Conservation (phyloP, 2,888 invertebrate genomes). For the Lycocerus yunnanus region DNA sequence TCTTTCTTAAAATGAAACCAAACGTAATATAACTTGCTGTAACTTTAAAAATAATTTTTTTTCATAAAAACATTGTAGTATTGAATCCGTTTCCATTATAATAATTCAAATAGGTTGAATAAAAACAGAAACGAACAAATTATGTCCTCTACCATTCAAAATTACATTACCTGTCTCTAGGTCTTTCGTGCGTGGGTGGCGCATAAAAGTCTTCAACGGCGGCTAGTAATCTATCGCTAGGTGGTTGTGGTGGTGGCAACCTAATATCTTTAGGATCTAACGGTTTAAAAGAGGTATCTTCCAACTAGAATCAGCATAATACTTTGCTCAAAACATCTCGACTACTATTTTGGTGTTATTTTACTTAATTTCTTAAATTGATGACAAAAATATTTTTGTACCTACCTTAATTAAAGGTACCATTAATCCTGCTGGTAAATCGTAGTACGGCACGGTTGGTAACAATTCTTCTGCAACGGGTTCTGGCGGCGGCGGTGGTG, state of each 20-base stretch:
- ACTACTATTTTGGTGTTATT: constrained; percentile 11
- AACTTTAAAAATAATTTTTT: not conserved
- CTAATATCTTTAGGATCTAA: constrained; percentile 89
- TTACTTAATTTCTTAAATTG: constrained; percentile 12
- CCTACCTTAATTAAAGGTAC: constrained; percentile 84
- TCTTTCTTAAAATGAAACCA: not conserved
- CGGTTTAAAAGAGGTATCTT: constrained; percentile 88
- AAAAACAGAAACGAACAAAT: not conserved
- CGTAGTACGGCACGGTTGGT: constrained; percentile 94
- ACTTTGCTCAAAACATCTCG: constrained; percentile 25
- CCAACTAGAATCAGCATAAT: constrained; percentile 63
- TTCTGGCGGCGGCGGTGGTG: constrained; percentile 47
- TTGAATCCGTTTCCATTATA: not conserved
- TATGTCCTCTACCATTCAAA: constrained; percentile 7
- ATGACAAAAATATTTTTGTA: not conserved
- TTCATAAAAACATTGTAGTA: not conserved
- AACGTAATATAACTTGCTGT: not conserved
- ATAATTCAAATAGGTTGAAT: not conserved
- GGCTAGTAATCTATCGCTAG: constrained; percentile 87
- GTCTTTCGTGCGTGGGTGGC: constrained; percentile 91
- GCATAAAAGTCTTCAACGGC: constrained; percentile 97
- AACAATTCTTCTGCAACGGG: constrained; percentile 75
- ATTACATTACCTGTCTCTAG: constrained; percentile 78
- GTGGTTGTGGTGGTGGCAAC: constrained; percentile 93
- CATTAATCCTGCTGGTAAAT: constrained; percentile 96